Evolutionary conservation across 2,797 vertebrate genomes (phyloP), one percentile per base, ranked within the genome.

Genomic region (Lagorchestes hirsutus): DNA sequence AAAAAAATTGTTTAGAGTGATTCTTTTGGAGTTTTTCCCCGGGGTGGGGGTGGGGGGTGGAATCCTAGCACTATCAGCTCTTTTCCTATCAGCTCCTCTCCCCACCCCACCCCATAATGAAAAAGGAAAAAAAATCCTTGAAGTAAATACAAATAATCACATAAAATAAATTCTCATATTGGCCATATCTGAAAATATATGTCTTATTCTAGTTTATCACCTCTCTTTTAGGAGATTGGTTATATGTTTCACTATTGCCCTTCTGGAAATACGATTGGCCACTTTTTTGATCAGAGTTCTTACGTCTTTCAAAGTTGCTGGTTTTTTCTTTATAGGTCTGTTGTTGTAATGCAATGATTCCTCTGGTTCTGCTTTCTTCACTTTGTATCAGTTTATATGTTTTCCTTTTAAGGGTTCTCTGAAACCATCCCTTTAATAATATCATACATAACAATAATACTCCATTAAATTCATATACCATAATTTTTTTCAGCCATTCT

Each of bases 1-100:
- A 46, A 46, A 9, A 46, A 82, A 67, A 67, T 67, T 67, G 4
- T 18, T 67, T 67, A 67, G 14, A 31, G 13, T 62, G 34, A n/a
- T 67, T 8, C 34, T 46, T 82, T 40, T 3, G 59, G 11, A 18
- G 12, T 56, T 82, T 40, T 82, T 46, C 18, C 34, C 62, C 14
- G 0, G 14, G 13, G 14, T 5, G 0, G 14, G 13, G 14, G 4
- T 2, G 2, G 27, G 4, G 59, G 56, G 22, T 27, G 67, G 4
- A 24, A 82, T 16, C 40, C 22, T 82, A 82, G 24, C 22, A 24
- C 22, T 46, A 82, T 82, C 40, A 46, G 8, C 22, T 24, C 40
- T 46, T 22, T 82, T 82, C 9, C 3, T 46, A 46, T 2, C 18
- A 46, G 24, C 22, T 46, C 74, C 31, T 62, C 27, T 62, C 11